These are phyloP conservation scores for Melanargia galathea DNA, from an alignment of 2,888 invertebrate species.

Conservation along the genomic window DNA sequence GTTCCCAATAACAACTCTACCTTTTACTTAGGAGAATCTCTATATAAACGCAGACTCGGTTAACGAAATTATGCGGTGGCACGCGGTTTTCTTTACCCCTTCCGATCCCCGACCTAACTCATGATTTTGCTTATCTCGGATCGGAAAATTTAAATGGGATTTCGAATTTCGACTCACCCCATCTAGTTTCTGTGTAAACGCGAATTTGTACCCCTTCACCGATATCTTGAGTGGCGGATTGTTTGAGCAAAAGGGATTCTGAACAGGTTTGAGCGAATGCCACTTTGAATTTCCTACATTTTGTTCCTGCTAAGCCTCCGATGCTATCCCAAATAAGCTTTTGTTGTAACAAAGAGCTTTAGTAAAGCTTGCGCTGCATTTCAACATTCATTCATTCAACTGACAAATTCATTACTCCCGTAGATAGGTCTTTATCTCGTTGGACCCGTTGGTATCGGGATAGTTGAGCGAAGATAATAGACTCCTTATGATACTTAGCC, in stretches of 20 bases:
- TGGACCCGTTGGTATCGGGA: no score
- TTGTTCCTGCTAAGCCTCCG: constrained; percentile 17
- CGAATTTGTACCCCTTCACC: constrained; percentile 59
- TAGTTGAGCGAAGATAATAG: no score
- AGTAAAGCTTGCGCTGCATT: neutral
- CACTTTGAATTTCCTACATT: constrained; percentile 29
- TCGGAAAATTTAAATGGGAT: constrained; percentile 78
- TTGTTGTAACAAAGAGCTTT: constrained; percentile 19
- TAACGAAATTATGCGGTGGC: constrained; percentile 77
- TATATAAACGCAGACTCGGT: constrained; percentile 54
- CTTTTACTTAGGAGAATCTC: constrained; percentile 4
- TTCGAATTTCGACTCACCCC: constrained; percentile 56
- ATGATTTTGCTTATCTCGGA: constrained; percentile 79
- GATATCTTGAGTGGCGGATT: constrained; percentile 47
- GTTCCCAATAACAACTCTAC: neutral
- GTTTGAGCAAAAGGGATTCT: constrained; percentile 35
- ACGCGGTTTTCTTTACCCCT: constrained; percentile 78
- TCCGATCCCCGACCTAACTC: constrained; percentile 63
- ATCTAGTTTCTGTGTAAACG: constrained; percentile 62
- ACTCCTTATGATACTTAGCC: no score
- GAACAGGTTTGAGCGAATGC: constrained; percentile 31
- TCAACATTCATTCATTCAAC: neutral
- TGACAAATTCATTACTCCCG: neutral
- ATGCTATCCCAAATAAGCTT: constrained; percentile 20
- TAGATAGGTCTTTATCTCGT: no score